Base-by-base conservation (phyloP, 2,113 vertebrate genomes). In the Geothlypis trichas region DNA sequence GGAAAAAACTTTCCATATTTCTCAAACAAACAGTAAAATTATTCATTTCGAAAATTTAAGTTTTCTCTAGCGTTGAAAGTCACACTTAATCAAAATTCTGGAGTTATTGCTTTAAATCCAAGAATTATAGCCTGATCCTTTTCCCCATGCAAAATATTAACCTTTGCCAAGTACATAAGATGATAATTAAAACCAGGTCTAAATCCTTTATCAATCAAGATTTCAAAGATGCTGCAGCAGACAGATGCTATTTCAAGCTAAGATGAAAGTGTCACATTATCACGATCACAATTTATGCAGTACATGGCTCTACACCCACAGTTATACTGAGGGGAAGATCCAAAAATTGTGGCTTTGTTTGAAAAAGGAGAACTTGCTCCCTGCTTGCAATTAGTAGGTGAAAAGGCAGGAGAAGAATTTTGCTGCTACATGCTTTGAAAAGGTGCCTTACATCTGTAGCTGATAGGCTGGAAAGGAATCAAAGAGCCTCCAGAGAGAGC, bases 161-260 rank as follows among this genome's bases (percentile, higher is more conserved):
- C 96, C 77, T 98, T 96, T 97, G 83, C 77, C 90, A 96, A 97
- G 89, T 85, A 95, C 67, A 93, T 88, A 92, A 93, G 87, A 86
- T 63, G 90, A 42, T 97, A 97, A 98, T 96, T 97, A 96, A 97
- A 97, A 92, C 81, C 95, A 96, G 89, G 59, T 86, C 96, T 83
- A 91, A 69, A 58, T 96, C 80, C 83, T 96, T 97, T 97, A 97
- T 97, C 93, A 94, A 95, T 85, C 96, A 93, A 95, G 47, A 82
- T 97, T 97, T 97, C 95, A 97, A 97, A 97, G 95, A 94, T 93
- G 54, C 90, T 97, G 75, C 55, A 82, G 54, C 78, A 91, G 95
- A 92, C 92, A 92, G 90, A 95, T 94, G 91, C 41, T 96, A 77
- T 96, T 97, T 97, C 81, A 89, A 84, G 68, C 69, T 66, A 93